These are phyloP conservation scores for Diarsia dahlii DNA, from an alignment of 2,888 invertebrate species.

Conservation along the genomic window DNA sequence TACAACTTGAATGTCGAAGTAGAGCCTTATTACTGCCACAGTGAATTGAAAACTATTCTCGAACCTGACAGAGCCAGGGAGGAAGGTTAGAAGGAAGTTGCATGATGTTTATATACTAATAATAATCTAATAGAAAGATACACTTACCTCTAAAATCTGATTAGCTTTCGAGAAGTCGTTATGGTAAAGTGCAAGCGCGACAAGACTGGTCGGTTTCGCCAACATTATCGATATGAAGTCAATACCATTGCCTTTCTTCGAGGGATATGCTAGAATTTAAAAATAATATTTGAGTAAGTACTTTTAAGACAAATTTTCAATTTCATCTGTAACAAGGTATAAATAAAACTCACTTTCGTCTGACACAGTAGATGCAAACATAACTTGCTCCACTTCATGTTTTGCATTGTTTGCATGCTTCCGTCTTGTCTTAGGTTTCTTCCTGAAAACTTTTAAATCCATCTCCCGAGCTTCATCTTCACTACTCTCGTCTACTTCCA, in stretches of 20 bases:
- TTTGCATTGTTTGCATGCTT: constrained; percentile 80
- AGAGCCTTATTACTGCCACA: background rate
- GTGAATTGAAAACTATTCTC: too few species aligned
- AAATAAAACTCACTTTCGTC: constrained; percentile 78
- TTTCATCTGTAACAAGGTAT: background rate
- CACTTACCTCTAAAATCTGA: constrained; percentile 94
- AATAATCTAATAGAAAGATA: background rate
- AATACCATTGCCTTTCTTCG: constrained; percentile 79
- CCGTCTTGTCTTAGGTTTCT: constrained; percentile 82
- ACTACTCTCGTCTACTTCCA: constrained; percentile 86
- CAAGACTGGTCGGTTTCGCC: constrained; percentile 93
- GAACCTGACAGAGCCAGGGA: background rate
- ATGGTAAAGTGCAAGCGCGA: constrained; percentile 94
- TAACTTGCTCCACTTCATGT: constrained; percentile 81
- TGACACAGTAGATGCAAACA: constrained; percentile 83
- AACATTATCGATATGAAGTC: constrained; percentile 93
- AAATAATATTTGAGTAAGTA: background rate
- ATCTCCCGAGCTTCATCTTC: constrained; percentile 86
- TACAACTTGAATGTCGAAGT: background rate
- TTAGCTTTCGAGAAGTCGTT: constrained; percentile 94
- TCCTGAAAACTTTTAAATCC: constrained; percentile 79
- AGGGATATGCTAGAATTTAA: constrained; percentile 76
- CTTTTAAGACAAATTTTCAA: background rate
- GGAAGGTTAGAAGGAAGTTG: background rate
- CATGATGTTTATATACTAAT: background rate